A percentile compares a stretch with the other conserved stretches of the same genome.
Conservation (phyloP, 2,888 invertebrate species). For the Omphaloscelis lunosa region DNA sequence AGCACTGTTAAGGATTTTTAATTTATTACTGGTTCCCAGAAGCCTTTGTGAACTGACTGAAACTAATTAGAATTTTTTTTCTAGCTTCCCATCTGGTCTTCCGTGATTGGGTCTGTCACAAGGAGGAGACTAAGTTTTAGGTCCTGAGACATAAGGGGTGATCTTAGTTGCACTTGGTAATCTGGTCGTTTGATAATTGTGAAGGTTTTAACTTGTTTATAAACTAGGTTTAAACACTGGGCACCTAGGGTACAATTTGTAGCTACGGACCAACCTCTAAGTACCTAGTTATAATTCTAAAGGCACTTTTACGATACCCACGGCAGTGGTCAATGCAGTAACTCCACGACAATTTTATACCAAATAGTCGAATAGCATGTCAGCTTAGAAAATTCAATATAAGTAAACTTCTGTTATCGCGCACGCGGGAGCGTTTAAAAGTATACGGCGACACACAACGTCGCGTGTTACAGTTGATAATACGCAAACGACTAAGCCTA, state of each 20-base stretch:
- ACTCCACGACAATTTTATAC: conserved; percentile 36
- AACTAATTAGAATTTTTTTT: conserved; percentile 19
- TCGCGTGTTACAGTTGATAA: conserved; percentile 53
- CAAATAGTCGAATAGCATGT: conserved; percentile 47
- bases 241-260: conserved; percentile 11
- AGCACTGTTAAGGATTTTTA: not conserved
- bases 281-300: not conserved
- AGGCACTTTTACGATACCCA: conserved; percentile 21
- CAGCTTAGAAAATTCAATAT: conserved; percentile 46
- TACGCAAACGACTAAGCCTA: conserved; percentile 46
- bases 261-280: not conserved
- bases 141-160: conserved; percentile 32
- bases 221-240: not conserved
- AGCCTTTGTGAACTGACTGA: conserved; percentile 23
- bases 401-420: conserved; percentile 46
- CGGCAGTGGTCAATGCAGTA: conserved; percentile 26
- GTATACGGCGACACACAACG: conserved; percentile 44
- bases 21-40: conserved; percentile 22
- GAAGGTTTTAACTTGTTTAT: conserved; percentile 9
- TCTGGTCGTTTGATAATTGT: conserved; percentile 7
- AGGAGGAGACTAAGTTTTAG: conserved; percentile 49
- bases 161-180: conserved; percentile 10
- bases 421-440: conserved; percentile 54
- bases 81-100: conserved; percentile 3
- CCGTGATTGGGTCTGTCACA: conserved; percentile 63